Evolutionary conservation across 1,140 invertebrate genomes (phyloP).

Genomic region (Tetragnatha versicolor): DNA sequence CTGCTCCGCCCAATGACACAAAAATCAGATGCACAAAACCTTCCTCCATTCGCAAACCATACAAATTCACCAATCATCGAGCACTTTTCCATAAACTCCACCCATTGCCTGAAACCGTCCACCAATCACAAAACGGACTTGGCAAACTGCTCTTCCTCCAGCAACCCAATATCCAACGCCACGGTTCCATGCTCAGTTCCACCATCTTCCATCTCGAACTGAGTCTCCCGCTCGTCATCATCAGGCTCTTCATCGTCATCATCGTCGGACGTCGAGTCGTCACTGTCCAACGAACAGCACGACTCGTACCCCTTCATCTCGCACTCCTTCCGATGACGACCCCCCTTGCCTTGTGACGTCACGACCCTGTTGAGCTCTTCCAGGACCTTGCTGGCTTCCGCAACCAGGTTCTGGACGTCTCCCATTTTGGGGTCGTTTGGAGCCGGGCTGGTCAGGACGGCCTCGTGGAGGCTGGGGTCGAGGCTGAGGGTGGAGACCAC

Average conservation of each 20-base stretch:
- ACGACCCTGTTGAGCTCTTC: conserved; percentile 43
- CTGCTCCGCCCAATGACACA: too few relatives aligned
- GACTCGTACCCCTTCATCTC: conserved; percentile 43
- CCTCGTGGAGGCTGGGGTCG: not conserved
- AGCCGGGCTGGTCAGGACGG: not conserved
- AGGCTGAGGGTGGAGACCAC: conserved; percentile 2
- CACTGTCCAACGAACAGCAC: conserved; percentile 30
- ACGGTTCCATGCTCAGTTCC: too few relatives aligned
- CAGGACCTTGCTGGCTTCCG: conserved; percentile 46
- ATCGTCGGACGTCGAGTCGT: not conserved
- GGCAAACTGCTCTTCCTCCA: too few relatives aligned
- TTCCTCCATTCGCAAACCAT: too few relatives aligned
- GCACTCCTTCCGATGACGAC: conserved; percentile 34
- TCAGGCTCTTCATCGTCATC: not conserved
- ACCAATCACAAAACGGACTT: too few relatives aligned
- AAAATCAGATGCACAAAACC: too few relatives aligned
- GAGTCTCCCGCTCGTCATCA: not conserved
- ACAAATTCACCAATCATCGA: too few relatives aligned
- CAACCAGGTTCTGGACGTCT: conserved; percentile 41
- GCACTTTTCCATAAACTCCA: too few relatives aligned
- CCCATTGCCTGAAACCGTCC: too few relatives aligned
- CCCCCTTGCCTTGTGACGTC: not conserved
- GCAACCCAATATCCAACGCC: too few relatives aligned
- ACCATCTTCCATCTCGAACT: not conserved
- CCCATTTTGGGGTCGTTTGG: not conserved